Conservation (phyloP, 1,140 invertebrate species). For the Himalopsyche phryganea region DNA sequence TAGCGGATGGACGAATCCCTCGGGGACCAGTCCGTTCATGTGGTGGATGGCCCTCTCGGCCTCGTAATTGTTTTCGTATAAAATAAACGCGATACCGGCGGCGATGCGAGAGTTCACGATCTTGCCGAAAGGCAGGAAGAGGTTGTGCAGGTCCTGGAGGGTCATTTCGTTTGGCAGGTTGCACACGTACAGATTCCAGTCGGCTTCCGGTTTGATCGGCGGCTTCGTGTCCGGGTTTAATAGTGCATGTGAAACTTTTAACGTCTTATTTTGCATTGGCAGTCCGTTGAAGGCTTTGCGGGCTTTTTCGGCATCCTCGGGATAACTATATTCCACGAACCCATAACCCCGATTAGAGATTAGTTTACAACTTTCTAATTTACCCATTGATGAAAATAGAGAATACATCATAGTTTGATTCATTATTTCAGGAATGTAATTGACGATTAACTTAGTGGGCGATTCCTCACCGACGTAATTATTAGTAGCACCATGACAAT, state of each 20-base stretch:
- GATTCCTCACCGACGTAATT: slow-evolving; percentile 49
- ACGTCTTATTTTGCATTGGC: slow-evolving; percentile 53
- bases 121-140: slow-evolving; percentile 53
- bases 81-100: slow-evolving; percentile 52
- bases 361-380: slow-evolving; percentile 56
- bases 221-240: slow-evolving; percentile 52
- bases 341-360: slow-evolving; percentile 55
- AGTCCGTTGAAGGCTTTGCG: slow-evolving; percentile 52
- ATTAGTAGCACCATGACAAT: slow-evolving; percentile 55
- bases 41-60: slow-evolving; percentile 51
- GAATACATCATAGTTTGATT: slow-evolving; percentile 56
- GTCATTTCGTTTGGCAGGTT: slow-evolving; percentile 54
- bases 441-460: slow-evolving; percentile 55
- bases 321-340: slow-evolving; percentile 52
- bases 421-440: slow-evolving; percentile 57
- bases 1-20: slow-evolving; percentile 51
- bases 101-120: slow-evolving; percentile 54
- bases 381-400: slow-evolving; percentile 54
- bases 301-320: slow-evolving; percentile 52
- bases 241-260: slow-evolving; percentile 53
- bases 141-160: slow-evolving; percentile 52
- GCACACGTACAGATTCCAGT: slow-evolving; percentile 55
- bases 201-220: slow-evolving; percentile 51
- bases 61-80: slow-evolving; percentile 52
- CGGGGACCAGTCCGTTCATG: slow-evolving; percentile 48